Conservation (phyloP, 1,140 invertebrate genomes). For the Ylistrum balloti region DNA sequence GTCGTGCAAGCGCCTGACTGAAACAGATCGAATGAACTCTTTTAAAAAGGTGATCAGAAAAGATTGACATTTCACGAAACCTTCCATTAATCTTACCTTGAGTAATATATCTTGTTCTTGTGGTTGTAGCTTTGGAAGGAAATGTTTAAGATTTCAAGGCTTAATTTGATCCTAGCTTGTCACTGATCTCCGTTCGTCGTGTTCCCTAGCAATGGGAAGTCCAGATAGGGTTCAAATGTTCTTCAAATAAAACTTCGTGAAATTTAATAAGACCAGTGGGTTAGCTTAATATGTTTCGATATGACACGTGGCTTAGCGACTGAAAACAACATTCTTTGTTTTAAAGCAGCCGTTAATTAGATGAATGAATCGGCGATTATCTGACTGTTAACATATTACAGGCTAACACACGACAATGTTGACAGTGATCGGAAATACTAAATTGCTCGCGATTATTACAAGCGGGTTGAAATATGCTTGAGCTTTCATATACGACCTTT, state of each 20-base stretch:
- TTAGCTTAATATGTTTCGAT: not conserved
- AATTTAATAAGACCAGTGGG: not conserved
- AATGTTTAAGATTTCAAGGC: not conserved
- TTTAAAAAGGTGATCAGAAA: conserved; percentile 40
- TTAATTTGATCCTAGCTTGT: not conserved
- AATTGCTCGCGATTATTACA: conserved; percentile 27
- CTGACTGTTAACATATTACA: not conserved
- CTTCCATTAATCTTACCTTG: conserved; percentile 34
- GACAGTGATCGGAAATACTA: not conserved
- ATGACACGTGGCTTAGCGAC: not conserved
- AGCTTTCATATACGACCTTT: conserved; percentile 27
- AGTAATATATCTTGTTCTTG: conserved; percentile 28
- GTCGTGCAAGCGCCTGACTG: conserved; percentile 36
- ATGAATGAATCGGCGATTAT: not conserved
- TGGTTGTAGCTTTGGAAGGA: not conserved
- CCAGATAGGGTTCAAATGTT: not conserved
- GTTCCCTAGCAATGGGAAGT: not conserved
- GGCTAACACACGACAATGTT: not conserved
- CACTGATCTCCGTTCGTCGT: not conserved
- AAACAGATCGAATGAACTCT: conserved; percentile 38
- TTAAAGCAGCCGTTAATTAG: not conserved
- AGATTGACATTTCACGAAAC: conserved; percentile 3
- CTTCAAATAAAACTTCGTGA: not conserved
- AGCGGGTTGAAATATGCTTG: conserved; percentile 32
- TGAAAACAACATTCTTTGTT: not conserved